Evolutionary conservation across 2,888 invertebrate species (phyloP).

Genomic region (Synanthedon myopaeformis): DNA sequence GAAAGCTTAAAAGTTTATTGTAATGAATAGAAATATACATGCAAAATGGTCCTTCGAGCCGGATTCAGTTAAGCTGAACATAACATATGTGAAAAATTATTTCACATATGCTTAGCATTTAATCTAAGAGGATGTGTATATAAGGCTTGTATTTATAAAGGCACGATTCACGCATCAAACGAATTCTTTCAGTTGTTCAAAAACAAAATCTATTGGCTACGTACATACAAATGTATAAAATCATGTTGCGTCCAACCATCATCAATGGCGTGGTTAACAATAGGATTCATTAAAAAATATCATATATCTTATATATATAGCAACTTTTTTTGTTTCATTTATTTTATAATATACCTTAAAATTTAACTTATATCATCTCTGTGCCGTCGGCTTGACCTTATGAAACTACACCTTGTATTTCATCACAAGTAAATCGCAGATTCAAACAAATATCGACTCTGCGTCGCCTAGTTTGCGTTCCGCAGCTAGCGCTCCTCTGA

Average conservation of each 20-base stretch:
- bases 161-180: conserved; percentile 4
- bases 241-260: not conserved
- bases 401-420: too few relatives aligned
- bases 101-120: not conserved
- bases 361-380: not conserved
- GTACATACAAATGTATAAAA: not conserved
- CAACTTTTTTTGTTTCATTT: not conserved
- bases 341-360: not conserved
- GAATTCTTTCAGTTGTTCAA: conserved; percentile 2
- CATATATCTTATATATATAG: not conserved
- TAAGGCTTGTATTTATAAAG: conserved; percentile 7
- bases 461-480: too few relatives aligned
- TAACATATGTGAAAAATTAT: too few relatives aligned
- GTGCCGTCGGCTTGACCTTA: too few relatives aligned
- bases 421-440: too few relatives aligned
- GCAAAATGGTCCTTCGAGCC: too few relatives aligned
- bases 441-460: too few relatives aligned
- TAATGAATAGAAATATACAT: too few relatives aligned
- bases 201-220: not conserved
- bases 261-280: not conserved
- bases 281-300: not conserved
- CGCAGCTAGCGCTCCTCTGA: too few relatives aligned
- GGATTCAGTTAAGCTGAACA: too few relatives aligned
- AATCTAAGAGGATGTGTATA: not conserved
- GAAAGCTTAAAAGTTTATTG: too few relatives aligned